Evolutionary conservation across 2,797 vertebrate species (phyloP).

Genomic region (Sebastes nivosus): DNA sequence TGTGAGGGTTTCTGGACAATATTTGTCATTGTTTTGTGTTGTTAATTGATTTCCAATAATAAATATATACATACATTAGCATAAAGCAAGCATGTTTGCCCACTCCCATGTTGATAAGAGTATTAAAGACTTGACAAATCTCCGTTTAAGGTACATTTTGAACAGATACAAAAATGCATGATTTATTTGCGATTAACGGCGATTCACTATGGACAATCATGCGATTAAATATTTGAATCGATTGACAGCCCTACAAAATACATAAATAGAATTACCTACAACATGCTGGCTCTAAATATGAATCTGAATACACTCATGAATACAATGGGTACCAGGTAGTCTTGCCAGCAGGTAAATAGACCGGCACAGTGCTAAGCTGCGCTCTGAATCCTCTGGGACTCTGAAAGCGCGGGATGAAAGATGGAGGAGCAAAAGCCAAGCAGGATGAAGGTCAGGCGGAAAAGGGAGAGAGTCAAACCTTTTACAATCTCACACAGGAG

Average conservation of each 20-base stretch:
- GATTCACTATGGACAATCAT: too few relatives aligned
- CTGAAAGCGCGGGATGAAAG: slow-evolving; percentile 42
- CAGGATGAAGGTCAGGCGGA: slow-evolving; percentile 63
- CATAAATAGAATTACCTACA: neutral
- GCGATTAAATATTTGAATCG: too few relatives aligned
- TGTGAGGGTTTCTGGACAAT: too few relatives aligned
- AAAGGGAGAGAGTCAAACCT: slow-evolving; percentile 41
- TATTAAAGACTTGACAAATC: too few relatives aligned
- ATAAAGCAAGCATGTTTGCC: too few relatives aligned
- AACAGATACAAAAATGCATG: too few relatives aligned
- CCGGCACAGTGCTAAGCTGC: slow-evolving; percentile 2
- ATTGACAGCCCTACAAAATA: neutral
- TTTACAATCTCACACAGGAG: slow-evolving; percentile 38
- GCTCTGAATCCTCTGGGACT: slow-evolving; percentile 38
- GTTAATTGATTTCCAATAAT: too few relatives aligned
- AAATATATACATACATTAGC: too few relatives aligned
- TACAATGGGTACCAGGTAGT: neutral
- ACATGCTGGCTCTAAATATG: neutral
- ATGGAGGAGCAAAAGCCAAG: slow-evolving; percentile 39
- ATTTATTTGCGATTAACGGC: neutral
- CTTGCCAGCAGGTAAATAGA: slow-evolving; percentile 14
- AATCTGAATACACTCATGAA: neutral
- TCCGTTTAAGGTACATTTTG: too few relatives aligned
- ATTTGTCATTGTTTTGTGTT: too few relatives aligned
- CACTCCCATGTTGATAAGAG: too few relatives aligned